A percentile compares a stretch with the other conserved stretches of the same genome.
These are phyloP conservation scores for Amazona guildingii DNA, from an alignment of 2,113 vertebrate species.

Conservation along the genomic window DNA sequence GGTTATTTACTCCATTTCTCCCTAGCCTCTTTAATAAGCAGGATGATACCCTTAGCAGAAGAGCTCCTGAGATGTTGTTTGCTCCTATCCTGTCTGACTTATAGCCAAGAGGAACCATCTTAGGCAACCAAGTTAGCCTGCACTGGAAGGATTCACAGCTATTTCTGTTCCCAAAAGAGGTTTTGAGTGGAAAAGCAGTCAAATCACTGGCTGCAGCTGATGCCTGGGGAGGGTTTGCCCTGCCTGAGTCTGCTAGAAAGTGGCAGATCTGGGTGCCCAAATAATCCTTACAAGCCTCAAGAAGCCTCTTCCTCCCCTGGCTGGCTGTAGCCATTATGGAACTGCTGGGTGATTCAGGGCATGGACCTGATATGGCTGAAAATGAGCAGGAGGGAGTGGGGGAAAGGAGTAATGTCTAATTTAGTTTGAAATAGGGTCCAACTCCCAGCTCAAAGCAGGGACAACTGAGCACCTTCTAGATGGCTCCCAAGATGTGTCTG, in stretches of 20 bases:
- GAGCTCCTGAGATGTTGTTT: not conserved
- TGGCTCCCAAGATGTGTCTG: not conserved
- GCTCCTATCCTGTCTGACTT: not conserved
- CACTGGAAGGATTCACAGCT: not conserved
- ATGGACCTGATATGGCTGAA: not conserved
- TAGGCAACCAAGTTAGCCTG: not conserved
- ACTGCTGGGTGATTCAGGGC: not conserved
- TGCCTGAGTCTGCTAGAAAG: not conserved
- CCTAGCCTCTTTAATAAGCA: not conserved
- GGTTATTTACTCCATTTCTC: not conserved
- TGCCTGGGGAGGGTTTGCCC: not conserved
- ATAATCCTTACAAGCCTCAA: not conserved
- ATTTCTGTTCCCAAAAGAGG: not conserved
- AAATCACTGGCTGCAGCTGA: not conserved
- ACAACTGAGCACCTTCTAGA: not conserved
- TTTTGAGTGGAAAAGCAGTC: not conserved
- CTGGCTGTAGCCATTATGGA: not conserved
- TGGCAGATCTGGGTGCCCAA: not conserved
- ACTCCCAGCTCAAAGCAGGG: not conserved
- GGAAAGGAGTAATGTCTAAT: rapidly evolving
- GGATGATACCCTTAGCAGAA: not conserved
- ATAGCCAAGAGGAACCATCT: not conserved
- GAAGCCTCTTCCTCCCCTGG: not conserved
- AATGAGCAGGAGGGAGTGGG: not conserved
- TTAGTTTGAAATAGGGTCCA: not conserved